Conservation (phyloP, 2,888 invertebrate genomes). For the Scaptomyza tumidula region DNA sequence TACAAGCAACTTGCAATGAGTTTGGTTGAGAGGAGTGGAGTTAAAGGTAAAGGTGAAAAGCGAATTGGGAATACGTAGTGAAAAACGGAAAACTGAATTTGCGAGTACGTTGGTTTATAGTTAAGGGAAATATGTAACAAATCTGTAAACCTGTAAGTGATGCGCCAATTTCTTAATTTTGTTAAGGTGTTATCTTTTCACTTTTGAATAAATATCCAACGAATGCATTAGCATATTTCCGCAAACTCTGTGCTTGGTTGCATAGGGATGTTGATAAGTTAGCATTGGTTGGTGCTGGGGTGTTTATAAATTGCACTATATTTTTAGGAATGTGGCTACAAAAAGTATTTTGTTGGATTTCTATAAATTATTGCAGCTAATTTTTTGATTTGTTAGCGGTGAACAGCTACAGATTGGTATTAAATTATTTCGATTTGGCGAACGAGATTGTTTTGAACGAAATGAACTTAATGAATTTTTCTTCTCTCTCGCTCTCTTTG, state of each 20-base stretch:
- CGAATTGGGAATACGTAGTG: constrained; percentile 30
- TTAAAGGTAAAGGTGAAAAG: constrained; percentile 18
- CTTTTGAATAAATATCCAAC: neutral
- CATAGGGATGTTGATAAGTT: neutral
- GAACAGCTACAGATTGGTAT: constrained; percentile 48
- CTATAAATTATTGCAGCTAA: constrained; percentile 66
- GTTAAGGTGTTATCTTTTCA: neutral
- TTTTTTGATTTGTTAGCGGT: constrained; percentile 41
- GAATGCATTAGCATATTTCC: constrained; percentile 53
- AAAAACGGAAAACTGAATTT: constrained; percentile 18
- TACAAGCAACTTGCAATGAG: constrained; percentile 36
- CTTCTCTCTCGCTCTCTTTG: constrained; percentile 78
- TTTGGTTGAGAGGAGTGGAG: constrained; percentile 5
- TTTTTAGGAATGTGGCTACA: constrained; percentile 35
- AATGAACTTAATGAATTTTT: constrained; percentile 63
- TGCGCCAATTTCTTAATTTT: constrained; percentile 9
- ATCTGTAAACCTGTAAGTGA: constrained; percentile 5
- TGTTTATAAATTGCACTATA: constrained; percentile 37
- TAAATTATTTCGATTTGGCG: constrained; percentile 59
- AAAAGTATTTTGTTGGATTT: constrained; percentile 35
- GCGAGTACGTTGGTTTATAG: constrained; percentile 19
- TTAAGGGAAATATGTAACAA: constrained; percentile 41
- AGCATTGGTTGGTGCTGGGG: constrained; percentile 30
- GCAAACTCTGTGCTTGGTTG: constrained; percentile 17
- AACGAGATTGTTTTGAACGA: constrained; percentile 56